Percentiles rank a stretch among this genome's conserved stretches.
Conservation (phyloP, 2,888 invertebrate genomes). For the Orchesellides sinensis region DNA sequence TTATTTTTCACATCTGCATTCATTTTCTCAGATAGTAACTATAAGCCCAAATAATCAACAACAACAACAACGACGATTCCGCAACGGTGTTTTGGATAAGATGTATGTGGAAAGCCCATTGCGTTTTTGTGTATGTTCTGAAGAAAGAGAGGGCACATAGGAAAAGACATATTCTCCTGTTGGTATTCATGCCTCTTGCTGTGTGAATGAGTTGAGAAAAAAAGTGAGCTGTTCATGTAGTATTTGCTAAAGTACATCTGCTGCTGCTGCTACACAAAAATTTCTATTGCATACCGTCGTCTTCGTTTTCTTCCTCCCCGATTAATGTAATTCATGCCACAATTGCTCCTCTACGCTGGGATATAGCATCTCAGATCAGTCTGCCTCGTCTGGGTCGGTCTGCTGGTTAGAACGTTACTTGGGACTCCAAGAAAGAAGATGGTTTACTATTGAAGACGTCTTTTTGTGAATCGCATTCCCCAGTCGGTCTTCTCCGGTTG, state of each 20-base stretch:
- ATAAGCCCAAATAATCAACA: not conserved
- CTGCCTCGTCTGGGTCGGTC: not conserved
- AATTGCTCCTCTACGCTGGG: not conserved
- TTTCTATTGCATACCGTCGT: slow-evolving; percentile 6
- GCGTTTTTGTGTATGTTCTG: too few relatives aligned
- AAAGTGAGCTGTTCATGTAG: not conserved
- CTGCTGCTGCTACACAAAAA: not conserved
- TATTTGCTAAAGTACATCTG: not conserved
- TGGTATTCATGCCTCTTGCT: slow-evolving; percentile 31
- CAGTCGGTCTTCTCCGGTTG: slow-evolving; percentile 61
- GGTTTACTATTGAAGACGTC: not conserved
- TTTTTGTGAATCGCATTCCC: slow-evolving; percentile 60
- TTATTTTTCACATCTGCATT: slow-evolving; percentile 50
- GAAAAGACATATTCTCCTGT: slow-evolving; percentile 15
- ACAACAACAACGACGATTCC: not conserved
- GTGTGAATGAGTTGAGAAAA: slow-evolving; percentile 22
- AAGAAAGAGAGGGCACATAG: too few relatives aligned
- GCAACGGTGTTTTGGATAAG: not conserved
- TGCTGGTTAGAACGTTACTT: too few relatives aligned
- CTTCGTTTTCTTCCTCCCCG: too few relatives aligned
- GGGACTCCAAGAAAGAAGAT: not conserved
- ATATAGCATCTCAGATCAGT: not conserved
- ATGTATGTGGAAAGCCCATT: too few relatives aligned
- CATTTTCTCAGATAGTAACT: slow-evolving; percentile 27
- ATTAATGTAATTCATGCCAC: not conserved